Percentiles rank a stretch among this genome's conserved stretches.
These are phyloP conservation scores for Idaea dimidiata DNA, from an alignment of 2,888 invertebrate genomes.

Conservation along the genomic window DNA sequence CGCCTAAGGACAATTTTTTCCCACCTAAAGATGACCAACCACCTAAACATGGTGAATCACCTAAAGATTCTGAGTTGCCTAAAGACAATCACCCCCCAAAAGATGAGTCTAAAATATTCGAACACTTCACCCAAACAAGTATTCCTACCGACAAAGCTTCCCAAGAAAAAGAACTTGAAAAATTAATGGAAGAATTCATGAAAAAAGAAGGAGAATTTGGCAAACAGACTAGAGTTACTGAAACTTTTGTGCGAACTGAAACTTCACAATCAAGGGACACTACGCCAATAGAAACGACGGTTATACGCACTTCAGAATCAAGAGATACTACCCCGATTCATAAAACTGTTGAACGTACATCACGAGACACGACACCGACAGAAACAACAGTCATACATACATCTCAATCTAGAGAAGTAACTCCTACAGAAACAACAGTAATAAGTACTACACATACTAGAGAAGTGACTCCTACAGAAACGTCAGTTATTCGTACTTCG, in stretches of 20 bases:
- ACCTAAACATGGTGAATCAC: conserved; percentile 16
- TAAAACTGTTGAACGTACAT: conserved; percentile 17
- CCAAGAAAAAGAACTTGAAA: conserved; percentile 38
- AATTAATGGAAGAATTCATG: conserved; percentile 49
- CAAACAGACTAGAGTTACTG: conserved; percentile 24
- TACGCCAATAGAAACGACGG: conserved; percentile 5
- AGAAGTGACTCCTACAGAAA: conserved; percentile 7
- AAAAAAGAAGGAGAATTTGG: conserved; percentile 44
- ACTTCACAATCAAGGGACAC: conserved; percentile 9
- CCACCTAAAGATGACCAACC: conserved; percentile 19
- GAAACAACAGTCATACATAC: conserved; percentile 9
- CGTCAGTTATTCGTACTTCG: neutral
- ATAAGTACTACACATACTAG: neutral
- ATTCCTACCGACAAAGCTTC: conserved; percentile 24
- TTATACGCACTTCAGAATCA: conserved; percentile 7
- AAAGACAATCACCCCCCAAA: conserved; percentile 24
- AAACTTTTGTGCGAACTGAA: conserved; percentile 10
- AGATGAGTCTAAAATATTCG: conserved; percentile 17
- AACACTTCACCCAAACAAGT: neutral
- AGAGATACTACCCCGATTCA: conserved; percentile 11
- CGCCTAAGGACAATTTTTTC: conserved; percentile 19
- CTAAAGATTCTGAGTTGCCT: conserved; percentile 13
- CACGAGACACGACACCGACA: conserved; percentile 19
- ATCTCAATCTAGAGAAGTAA: neutral
- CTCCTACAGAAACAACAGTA: neutral